Conservation (phyloP, 2,797 vertebrate genomes). For the Botia kubotai region DNA sequence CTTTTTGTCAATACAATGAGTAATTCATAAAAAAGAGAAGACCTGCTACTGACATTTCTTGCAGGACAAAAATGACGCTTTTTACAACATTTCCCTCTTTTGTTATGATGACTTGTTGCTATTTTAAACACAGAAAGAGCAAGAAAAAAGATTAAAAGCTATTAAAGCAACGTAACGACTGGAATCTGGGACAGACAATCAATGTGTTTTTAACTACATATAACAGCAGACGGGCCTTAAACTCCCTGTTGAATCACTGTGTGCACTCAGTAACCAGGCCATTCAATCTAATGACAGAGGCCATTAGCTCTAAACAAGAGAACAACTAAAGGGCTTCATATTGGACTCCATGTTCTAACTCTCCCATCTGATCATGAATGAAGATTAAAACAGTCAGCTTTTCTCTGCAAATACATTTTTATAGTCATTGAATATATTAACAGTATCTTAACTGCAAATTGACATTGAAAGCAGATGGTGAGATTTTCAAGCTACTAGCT, state of each 20-base stretch:
- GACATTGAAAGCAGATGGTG: conserved; percentile 8
- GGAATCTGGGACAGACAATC: background rate
- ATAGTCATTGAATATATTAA: background rate
- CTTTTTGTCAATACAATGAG: too few relatives aligned
- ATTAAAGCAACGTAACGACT: background rate
- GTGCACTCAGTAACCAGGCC: conserved; percentile 9
- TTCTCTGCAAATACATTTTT: conserved; percentile 2
- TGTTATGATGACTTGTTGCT: background rate
- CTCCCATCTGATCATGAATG: background rate
- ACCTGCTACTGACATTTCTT: background rate
- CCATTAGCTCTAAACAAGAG: conserved; percentile 8
- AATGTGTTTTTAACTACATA: conserved; percentile 24
- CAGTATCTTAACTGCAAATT: background rate
- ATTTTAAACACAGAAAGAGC: conserved; percentile 4
- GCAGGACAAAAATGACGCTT: background rate
- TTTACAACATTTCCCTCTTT: background rate
- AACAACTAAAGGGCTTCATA: background rate
- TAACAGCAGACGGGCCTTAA: conserved; percentile 4
- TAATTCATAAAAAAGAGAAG: too few relatives aligned
- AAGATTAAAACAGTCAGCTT: background rate
- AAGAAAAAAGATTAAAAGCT: background rate
- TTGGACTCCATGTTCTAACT: background rate
- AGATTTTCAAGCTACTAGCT: conserved; percentile 1
- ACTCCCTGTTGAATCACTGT: conserved; percentile 1
- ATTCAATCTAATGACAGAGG: conserved; percentile 25